Percentiles rank a stretch among this genome's conserved stretches.
Evolutionary conservation across 2,113 vertebrate genomes (phyloP).

Genomic region (Psephotus haematonotus): DNA sequence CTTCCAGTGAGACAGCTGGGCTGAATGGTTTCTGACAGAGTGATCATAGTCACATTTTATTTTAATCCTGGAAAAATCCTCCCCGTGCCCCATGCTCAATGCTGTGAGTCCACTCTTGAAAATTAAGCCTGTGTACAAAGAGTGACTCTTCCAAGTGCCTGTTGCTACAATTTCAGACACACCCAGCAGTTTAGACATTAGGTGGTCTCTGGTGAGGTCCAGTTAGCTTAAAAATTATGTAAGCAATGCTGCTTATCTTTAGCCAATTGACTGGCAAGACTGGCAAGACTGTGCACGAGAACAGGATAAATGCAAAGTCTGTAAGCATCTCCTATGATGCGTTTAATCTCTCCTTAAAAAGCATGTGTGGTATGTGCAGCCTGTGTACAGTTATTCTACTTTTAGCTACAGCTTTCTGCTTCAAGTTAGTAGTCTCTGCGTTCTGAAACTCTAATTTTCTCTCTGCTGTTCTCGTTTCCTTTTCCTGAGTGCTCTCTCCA

Average conservation of each 20-base stretch:
- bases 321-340: background rate
- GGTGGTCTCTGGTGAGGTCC: background rate
- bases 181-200: background rate
- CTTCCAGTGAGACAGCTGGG: rapidly evolving
- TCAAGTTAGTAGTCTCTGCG: background rate
- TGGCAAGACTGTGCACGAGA: background rate
- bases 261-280: background rate
- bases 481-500: background rate
- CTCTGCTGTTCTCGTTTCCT: background rate
- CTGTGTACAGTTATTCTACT: background rate
- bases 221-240: background rate
- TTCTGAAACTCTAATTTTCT: background rate
- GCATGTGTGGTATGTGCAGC: background rate
- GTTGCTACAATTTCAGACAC: background rate
- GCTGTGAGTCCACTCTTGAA: background rate
- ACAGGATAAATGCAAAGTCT: background rate
- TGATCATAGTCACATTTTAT: background rate
- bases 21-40: background rate
- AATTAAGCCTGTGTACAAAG: background rate
- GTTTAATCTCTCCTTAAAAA: background rate
- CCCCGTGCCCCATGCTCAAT: rapidly evolving
- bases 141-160: background rate
- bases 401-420: background rate
- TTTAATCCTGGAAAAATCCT: background rate
- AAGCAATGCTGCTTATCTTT: background rate